Percentiles rank a stretch among this genome's conserved stretches.
Conservation (phyloP, 2,797 vertebrate genomes). For the Oophaga sylvatica region DNA sequence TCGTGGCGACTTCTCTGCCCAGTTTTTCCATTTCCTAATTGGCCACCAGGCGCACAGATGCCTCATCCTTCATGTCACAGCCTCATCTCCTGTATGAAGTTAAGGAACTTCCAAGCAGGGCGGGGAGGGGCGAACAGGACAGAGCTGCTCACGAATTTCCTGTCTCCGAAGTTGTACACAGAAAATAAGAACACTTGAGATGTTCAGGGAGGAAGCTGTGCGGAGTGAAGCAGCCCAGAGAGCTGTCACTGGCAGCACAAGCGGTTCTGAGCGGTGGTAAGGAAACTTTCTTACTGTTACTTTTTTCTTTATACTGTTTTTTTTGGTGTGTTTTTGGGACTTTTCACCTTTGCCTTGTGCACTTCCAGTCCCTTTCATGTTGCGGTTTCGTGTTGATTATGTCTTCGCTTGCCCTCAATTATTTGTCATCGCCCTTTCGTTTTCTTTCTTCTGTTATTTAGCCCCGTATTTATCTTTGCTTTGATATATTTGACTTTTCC, state of each 20-base stretch:
- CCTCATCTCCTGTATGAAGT: background rate
- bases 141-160: conserved; percentile 48
- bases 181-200: conserved; percentile 33
- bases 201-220: conserved; percentile 41
- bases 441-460: background rate
- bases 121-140: conserved; percentile 50
- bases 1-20: background rate
- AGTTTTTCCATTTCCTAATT: conserved; percentile 2
- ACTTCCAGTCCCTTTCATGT: background rate
- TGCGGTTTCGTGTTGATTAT: background rate
- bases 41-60: background rate
- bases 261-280: background rate
- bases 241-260: background rate
- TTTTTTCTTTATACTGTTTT: background rate
- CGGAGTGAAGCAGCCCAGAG: background rate
- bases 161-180: conserved; percentile 50
- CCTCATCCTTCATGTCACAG: conserved; percentile 6
- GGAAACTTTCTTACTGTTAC: background rate
- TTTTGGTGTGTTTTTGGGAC: background rate
- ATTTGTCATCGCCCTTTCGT: background rate
- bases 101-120: conserved; percentile 17
- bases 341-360: background rate
- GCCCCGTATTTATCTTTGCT: background rate
- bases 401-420: background rate
- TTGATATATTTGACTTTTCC: background rate